Base-by-base conservation (phyloP, 2,888 invertebrate species). In the Emmelina monodactyla region DNA sequence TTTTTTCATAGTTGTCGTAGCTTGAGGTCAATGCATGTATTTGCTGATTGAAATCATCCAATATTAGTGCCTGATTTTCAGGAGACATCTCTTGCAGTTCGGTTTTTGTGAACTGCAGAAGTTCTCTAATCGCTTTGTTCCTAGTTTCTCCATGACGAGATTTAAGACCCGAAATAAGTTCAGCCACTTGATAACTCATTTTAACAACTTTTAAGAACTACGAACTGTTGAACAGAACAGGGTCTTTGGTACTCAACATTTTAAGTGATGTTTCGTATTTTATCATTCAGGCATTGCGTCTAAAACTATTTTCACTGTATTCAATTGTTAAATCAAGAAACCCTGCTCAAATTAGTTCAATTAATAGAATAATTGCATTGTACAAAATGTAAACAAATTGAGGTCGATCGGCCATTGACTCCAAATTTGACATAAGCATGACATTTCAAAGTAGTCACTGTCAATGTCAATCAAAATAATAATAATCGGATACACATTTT, bases 11-110 rank as follows among this genome's bases (percentile, higher is more conserved):
- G 28, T 90, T 87, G 62, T 97, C 96, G 22, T 89, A 87, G 49
- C 94, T 92, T 13, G 93, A 91, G 3, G 96, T 94, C 90, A 97
- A 90, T 56, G 93, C 90, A 61, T 93, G 94, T 45, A 97, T 96
- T 55, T 94, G 92, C 61, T 94, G 92, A 63, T 96, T 95, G 55
- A 97, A 94, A 44, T 94, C 92, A 59, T 97, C 97, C 62, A 97
- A 87, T 53, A 96, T 93, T 37, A 86, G 83, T 19, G 88, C 87
- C 42, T 94, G 83, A 50, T 92, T 90, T 55, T 97, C 97, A 34
- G 88, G 88, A 1, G 93, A 88, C 67, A 93, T 89, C 72, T 94
- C 94, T 2, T 92, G 84, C 37, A 95, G 66, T 53, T 95, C 95
- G 7, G 92, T 92, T 62, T 91, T 93, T 2, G 91, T 92, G 63